Base-by-base conservation (phyloP, 92 coral and sea anemone species). In the Phenganax marumi region DNA sequence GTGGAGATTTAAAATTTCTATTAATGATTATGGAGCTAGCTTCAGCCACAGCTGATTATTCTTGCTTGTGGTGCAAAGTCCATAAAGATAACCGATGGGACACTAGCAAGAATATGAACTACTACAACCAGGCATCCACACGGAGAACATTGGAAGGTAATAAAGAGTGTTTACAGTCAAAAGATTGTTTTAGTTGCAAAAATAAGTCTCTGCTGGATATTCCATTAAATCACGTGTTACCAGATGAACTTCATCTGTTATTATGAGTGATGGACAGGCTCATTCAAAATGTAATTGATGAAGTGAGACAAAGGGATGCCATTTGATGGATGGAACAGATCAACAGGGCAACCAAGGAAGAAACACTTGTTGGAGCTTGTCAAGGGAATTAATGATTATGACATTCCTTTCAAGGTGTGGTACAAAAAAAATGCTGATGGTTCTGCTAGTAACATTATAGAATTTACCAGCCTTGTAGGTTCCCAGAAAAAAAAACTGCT, bases 241-340 rank as follows among this genome's bases (percentile, higher is more conserved):
- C 83, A 23, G 89, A 90, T 84, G 93, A 87, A 75, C 77, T 90
- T 10, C 90, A 87, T 60, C 69, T 90, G 51, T 61, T 87, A 12
- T 56, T 89, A 19, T 68, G 60, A 26, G 86, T 90, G 24, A 57
- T 57, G 12, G 52, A 26, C 53, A 33, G 75, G 10, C 75, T 70
- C 3, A 57, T 86, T 6, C 49, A 87, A 75, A 91, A 89, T 75
- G 72, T 91, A 21, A 73, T 89, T 24, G 84, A 75, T 52, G 90
- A 91, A 21, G 88, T 62, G 24, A 49, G 76, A 48, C 88, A 89
- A 49, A 87, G 86, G 56, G 92, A 87, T 84, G 82, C 83, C 9
- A 50, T 75, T n/a, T 11, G 39, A 21, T 50, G 68, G 12, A 49
- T 75, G 8, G 12, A 52, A 75, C 8, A 77, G 43, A 22, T 46